Base-by-base conservation (phyloP, 1,140 invertebrate genomes). In the Bombus turneri region DNA sequence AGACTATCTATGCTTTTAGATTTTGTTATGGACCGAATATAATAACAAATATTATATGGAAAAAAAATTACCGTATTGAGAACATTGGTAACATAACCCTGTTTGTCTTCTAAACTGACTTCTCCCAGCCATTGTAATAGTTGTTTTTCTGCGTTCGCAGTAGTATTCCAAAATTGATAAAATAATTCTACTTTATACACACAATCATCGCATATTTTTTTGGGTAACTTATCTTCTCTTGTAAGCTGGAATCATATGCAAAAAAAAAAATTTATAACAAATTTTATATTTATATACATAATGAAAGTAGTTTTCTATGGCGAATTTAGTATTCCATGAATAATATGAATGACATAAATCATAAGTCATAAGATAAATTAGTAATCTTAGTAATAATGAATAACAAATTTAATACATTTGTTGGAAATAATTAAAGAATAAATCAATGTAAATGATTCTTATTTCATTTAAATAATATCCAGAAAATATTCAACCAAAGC, bases 131-230 rank as follows among this genome's bases (percentile, higher is more conserved):
- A 96, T 93, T 96, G 93, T 69, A 95, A 86, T 86, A 96, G 93
- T 80, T 96, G 96, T 85, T 96, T 96, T 86, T 96, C 96, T 18
- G 96, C 94, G 90, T 95, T 96, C 10, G 94, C 95, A 34, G 95
- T 95, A 77, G 95, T 96, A 91, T 96, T 96, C 94, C 96, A 96
- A 94, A 96, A 96, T 91, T 96, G 94, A 92, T 96, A 96, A 88
- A 95, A 94, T 90, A 95, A 94, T 92, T 96, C 96, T 95, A 96
- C 94, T 95, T 96, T 96, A 90, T 95, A 96, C 84, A 95, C 94
- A 92, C 96, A 96, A 47, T 95, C 95, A 88, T 96, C 95, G 90
- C 96, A 96, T 93, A 96, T 96, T 91, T 96, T 96, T 92, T 96
- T 96, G 68, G 96, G 96, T 93, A 96, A 93, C 92, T 96, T 96